Evolutionary conservation across 2,797 vertebrate genomes (phyloP).

Genomic region (Hafferia zeledoni): DNA sequence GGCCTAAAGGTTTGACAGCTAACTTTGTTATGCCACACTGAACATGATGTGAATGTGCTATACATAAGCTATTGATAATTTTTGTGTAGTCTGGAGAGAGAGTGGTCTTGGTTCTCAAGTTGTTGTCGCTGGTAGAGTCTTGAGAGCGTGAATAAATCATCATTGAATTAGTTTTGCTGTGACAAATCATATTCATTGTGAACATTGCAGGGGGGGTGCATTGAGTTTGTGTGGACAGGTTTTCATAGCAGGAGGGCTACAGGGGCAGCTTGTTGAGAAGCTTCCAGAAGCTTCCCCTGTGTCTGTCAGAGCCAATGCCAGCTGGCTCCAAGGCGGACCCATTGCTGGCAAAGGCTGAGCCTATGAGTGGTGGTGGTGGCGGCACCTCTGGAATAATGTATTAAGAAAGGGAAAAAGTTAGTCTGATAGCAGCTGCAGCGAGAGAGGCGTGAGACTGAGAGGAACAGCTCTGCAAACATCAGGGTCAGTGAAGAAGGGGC

Average conservation of each 20-base stretch:
- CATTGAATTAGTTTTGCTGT: not conserved
- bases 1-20: not conserved
- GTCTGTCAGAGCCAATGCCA: not conserved
- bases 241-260: rapidly evolving
- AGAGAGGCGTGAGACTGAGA: not conserved
- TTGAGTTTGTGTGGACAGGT: not conserved
- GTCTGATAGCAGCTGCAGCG: not conserved
- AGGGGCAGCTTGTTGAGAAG: not conserved
- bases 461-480: not conserved
- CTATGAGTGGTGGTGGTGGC: not conserved
- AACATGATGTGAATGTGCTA: constrained; percentile 10
- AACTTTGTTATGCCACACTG: constrained; percentile 19
- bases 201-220: rapidly evolving
- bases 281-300: not conserved
- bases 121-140: not conserved
- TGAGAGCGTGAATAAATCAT: constrained; percentile 35
- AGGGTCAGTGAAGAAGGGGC: not conserved
- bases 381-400: not conserved
- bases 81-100: constrained; percentile 5
- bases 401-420: rapidly evolving
- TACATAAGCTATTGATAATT: constrained; percentile 16
- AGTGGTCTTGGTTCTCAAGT: not conserved
- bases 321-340: not conserved
- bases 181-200: not conserved
- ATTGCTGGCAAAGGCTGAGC: not conserved